Conservation (phyloP, 2,113 vertebrate genomes). For the Hirundichthys speculiger region DNA sequence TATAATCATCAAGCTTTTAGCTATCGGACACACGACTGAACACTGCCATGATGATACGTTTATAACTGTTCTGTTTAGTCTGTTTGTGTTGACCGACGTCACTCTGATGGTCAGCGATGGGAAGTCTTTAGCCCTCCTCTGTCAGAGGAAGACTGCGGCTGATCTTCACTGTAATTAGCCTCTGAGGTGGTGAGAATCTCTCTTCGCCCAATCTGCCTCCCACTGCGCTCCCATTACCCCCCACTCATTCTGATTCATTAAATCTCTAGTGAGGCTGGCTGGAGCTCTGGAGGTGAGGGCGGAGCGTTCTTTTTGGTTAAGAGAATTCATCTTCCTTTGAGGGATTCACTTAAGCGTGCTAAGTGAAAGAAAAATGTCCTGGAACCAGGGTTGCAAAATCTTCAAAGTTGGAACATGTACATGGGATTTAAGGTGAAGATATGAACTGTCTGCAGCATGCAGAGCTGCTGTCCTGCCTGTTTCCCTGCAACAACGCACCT, state of each 20-base stretch:
- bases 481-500: too few relatives aligned
- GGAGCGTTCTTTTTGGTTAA: conserved; percentile 35
- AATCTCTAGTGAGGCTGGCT: conserved; percentile 55
- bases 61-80: background rate
- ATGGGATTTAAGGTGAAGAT: too few relatives aligned
- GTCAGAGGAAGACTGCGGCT: conserved; percentile 44
- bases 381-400: background rate
- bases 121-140: conserved; percentile 15
- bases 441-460: too few relatives aligned
- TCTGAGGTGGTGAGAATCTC: conserved; percentile 58
- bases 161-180: conserved; percentile 65
- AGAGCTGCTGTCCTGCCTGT: too few relatives aligned
- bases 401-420: too few relatives aligned
- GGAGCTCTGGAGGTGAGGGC: conserved; percentile 20
- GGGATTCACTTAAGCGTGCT: conserved; percentile 23
- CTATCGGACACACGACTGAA: too few relatives aligned
- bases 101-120: conserved; percentile 23
- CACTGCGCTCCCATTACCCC: conserved; percentile 49
- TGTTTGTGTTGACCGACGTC: conserved; percentile 16
- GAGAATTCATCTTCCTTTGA: conserved; percentile 36
- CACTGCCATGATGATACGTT: too few relatives aligned
- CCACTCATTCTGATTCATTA: conserved; percentile 68
- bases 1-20: too few relatives aligned
- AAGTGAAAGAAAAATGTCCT: conserved; percentile 59
- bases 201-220: conserved; percentile 54